Conservation (phyloP, 2,888 invertebrate species). For the Venusia cambrica region DNA sequence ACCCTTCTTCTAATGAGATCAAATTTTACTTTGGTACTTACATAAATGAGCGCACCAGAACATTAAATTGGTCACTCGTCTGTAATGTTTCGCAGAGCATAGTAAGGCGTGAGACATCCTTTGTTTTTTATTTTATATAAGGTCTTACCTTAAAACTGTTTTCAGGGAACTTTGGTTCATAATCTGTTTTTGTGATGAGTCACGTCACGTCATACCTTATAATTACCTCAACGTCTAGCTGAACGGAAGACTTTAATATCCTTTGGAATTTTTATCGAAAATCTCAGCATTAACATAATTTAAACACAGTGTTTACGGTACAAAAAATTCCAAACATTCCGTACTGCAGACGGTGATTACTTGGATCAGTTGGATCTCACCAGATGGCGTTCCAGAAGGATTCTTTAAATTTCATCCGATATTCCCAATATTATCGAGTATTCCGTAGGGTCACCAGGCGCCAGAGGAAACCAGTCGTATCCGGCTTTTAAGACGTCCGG, state of each 20-base stretch:
- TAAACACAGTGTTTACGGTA: constrained; percentile 55
- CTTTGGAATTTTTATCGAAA: constrained; percentile 43
- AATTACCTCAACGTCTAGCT: constrained; percentile 8
- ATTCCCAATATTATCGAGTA: constrained; percentile 54
- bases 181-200: constrained; percentile 4
- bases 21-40: no score
- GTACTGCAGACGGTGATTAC: constrained; percentile 36
- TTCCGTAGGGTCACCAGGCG: not conserved
- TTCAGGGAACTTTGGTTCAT: not conserved
- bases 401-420: constrained; percentile 46
- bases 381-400: constrained; percentile 40
- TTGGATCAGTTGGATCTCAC: constrained; percentile 41
- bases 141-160: no score
- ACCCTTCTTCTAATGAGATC: no score
- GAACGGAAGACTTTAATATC: constrained; percentile 26
- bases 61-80: no score
- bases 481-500: not conserved
- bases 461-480: not conserved
- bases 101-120: no score
- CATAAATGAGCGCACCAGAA: no score
- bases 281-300: constrained; percentile 45
- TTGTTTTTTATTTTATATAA: no score
- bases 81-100: no score
- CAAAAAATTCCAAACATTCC: constrained; percentile 33
- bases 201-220: constrained; percentile 1